phyloP scores from a whole-genome alignment of 2,888 invertebrate species.

The Plagodis dolabraria region DNA sequence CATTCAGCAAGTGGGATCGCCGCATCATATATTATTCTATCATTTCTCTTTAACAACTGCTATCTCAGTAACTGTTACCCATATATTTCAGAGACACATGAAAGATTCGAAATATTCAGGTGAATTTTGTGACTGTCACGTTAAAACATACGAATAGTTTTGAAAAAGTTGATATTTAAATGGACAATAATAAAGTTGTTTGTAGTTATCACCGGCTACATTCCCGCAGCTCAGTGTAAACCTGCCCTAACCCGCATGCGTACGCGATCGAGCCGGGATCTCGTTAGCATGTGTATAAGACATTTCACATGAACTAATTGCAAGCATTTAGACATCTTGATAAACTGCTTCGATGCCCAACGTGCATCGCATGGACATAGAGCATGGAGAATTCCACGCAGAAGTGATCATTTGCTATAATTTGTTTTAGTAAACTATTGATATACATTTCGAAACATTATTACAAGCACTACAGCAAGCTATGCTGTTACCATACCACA shows the following conservation, averaged over 20 bases:
- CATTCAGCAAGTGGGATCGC: too few relatives aligned
- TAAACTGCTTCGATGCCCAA: conserved; percentile 69
- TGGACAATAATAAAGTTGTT: background rate
- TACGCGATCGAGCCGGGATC: conserved; percentile 66
- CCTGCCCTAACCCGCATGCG: conserved; percentile 32
- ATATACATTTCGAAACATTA: too few relatives aligned
- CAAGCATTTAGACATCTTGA: conserved; percentile 82
- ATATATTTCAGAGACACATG: too few relatives aligned
- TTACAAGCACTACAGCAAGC: too few relatives aligned
- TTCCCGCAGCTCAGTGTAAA: conserved; percentile 19
- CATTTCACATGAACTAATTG: conserved; percentile 84
- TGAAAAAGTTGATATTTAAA: too few relatives aligned
- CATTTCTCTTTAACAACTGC: too few relatives aligned
- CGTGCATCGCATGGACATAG: conserved; percentile 57
- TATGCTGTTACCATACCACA: too few relatives aligned
- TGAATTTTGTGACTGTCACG: too few relatives aligned
- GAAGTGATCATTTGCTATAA: conserved; percentile 16
- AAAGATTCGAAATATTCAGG: too few relatives aligned
- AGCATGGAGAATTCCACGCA: conserved; percentile 20
- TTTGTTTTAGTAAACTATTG: background rate
- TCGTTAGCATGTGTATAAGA: conserved; percentile 83
- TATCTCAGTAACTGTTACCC: too few relatives aligned
- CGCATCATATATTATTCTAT: too few relatives aligned
- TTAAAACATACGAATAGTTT: too few relatives aligned
- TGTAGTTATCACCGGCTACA: conserved; percentile 12